Evolutionary conservation across 1,140 invertebrate species (phyloP).

Genomic region (Trissolcus basalis): DNA sequence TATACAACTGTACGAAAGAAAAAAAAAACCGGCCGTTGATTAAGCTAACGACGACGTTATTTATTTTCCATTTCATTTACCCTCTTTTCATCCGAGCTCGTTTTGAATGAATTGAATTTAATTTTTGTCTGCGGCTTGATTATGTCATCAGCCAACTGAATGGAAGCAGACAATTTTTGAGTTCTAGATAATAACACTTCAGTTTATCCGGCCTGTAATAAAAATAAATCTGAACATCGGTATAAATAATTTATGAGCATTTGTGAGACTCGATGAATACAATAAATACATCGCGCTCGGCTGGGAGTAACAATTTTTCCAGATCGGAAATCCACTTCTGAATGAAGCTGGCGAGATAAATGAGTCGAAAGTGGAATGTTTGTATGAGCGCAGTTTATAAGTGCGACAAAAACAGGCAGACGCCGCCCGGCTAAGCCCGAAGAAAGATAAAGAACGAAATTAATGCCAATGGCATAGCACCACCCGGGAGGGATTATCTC

Average conservation of each 20-base stretch:
- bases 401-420: slow-evolving; percentile 39
- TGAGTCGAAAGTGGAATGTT: slow-evolving; percentile 60
- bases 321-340: slow-evolving; percentile 33
- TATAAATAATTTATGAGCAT: too few species aligned
- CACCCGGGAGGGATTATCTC: slow-evolving; percentile 71
- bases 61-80: too few species aligned
- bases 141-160: too few species aligned
- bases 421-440: slow-evolving; percentile 3
- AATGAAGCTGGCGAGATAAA: slow-evolving; percentile 65
- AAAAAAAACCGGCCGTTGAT: slow-evolving; percentile 10
- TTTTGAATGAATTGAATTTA: too few species aligned
- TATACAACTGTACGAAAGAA: slow-evolving; percentile 9
- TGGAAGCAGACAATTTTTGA: too few species aligned
- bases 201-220: too few species aligned
- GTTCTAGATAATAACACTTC: too few species aligned
- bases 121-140: too few species aligned
- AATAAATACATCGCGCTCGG: slow-evolving; percentile 15
- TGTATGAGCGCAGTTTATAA: neutral
- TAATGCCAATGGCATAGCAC: slow-evolving; percentile 70
- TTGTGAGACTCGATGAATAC: too few species aligned
- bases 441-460: slow-evolving; percentile 58
- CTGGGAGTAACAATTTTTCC: slow-evolving; percentile 16
- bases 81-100: too few species aligned
- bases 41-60: neutral
- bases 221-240: too few species aligned